Base-by-base conservation (phyloP, 2,888 invertebrate genomes). In the Liopterus haemorrhoidalis region DNA sequence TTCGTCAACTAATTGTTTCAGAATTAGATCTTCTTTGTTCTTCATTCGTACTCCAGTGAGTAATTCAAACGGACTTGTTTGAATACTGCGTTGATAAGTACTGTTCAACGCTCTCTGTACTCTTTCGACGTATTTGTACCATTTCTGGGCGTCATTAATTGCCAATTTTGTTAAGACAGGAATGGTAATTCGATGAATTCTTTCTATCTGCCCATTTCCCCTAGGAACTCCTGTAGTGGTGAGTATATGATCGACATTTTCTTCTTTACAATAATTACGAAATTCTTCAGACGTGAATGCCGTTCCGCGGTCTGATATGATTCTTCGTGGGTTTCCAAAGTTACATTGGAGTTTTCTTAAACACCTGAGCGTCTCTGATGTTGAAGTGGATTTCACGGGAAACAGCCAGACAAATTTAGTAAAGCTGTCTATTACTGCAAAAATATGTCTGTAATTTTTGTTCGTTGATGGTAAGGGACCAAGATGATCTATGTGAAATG, bases 1-100 rank as follows among this genome's bases (percentile, higher is more conserved):
- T 14, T 49, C 41, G 11, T 53, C 49, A 12, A 53, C 31, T 1
- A 49, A 3, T 1, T 31, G 16, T 1, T 42, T 9, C n/a, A 54
- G 44, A 11, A 31, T 37, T 1, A 31, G 5, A 19, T 54, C 45
- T 8, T 28, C 39, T 11, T 32, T 35, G 15, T 39, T 16, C 6
- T 30, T 25, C 51, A 52, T 54, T 28, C 44, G 44, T 5, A 41
- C 36, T 12, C 48, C 32, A 48, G 50, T 32, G 8, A 37, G 20
- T 6, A 43, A 38, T 35, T 51, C 49, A 14, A 48, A 42, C 2
- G 46, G 49, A n/a, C 30, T 46, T 30, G 31, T 43, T 2, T 38
- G 43, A 2, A 43, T 18, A 27, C 49, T 45, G 0, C 46, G 37
- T 16, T 49, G 48, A 12, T 18, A 46, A 8, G 50, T 48, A 21